Base-by-base conservation (phyloP, 2,113 vertebrate genomes). In the Stigmatopora argus region DNA sequence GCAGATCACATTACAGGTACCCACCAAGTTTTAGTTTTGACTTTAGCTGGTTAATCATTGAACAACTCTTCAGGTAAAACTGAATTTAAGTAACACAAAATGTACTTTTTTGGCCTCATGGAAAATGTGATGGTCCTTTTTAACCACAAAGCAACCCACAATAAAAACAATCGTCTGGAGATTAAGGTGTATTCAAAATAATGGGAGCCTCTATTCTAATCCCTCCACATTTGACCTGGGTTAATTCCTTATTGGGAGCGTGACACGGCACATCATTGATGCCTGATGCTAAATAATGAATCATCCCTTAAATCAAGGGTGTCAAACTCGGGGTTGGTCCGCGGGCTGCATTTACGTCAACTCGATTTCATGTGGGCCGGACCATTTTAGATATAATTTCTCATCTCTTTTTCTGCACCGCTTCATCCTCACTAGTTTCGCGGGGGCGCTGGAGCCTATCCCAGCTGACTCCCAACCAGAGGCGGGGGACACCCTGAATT, bases 201-300 rank as follows among this genome's bases (percentile, higher is more conserved):
- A 38, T 35, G 12, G 6, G 19, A 44, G 17, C 7, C 9, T 3
- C 10, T 2, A 17, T 6, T 19, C 35, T 15, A 38, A 45, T 0
- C 35, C 18, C 35, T 17, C 35, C 58, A 56, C 3, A 15, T 51
- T n/a, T 59, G 14, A 47, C 23, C 26, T 49, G n/a, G 46, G 60
- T 9, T 57, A 19, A 67, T 65, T 19, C 7, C 62, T 23, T 12
- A 49, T 7, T 13, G 7, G 21, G 46, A 26, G 8, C 26, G 3
- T 60, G 58, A 55, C 44, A 44, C 52, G n/a, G n/a, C n/a, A n/a
- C n/a, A 51, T 70, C 48, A 72, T 70, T 76, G 61, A 73, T 38
- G 14, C 62, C 13, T 73, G 53, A 65, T 58, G 46, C 14, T 63
- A 62, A 59, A 44, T 55, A 57, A 52, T 73, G 15, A 65, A 49